Evolutionary conservation across 2,113 vertebrate species (phyloP).

Genomic region (Grallaria varia): DNA sequence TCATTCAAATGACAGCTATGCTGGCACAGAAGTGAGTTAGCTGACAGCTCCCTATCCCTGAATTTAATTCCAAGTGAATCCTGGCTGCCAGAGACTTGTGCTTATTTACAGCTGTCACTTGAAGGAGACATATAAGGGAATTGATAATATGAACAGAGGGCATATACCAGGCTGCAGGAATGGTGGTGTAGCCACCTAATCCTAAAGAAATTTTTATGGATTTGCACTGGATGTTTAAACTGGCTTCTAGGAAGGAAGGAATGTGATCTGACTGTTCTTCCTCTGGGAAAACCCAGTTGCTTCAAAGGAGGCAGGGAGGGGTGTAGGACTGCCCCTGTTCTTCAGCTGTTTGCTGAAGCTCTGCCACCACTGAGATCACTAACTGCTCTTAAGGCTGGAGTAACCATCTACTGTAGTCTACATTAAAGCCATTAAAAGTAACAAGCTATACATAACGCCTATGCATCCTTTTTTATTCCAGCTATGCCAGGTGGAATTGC

Average conservation of each 20-base stretch:
- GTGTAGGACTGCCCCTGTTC: background rate
- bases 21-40: background rate
- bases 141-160: background rate
- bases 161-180: background rate
- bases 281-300: background rate
- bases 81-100: background rate
- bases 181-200: background rate
- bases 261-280: background rate
- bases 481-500: background rate
- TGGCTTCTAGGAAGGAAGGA: background rate
- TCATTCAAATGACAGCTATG: background rate
- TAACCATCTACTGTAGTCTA: background rate
- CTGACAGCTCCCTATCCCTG: background rate
- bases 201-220: background rate
- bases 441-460: background rate
- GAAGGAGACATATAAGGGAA: background rate
- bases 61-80: background rate
- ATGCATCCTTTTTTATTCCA: background rate
- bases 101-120: background rate
- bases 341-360: background rate
- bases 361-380: background rate
- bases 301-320: background rate
- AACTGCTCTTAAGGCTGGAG: background rate
- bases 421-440: background rate
- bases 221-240: background rate